Base-by-base conservation (phyloP, 2,113 vertebrate genomes). In the Piaya cayana region DNA sequence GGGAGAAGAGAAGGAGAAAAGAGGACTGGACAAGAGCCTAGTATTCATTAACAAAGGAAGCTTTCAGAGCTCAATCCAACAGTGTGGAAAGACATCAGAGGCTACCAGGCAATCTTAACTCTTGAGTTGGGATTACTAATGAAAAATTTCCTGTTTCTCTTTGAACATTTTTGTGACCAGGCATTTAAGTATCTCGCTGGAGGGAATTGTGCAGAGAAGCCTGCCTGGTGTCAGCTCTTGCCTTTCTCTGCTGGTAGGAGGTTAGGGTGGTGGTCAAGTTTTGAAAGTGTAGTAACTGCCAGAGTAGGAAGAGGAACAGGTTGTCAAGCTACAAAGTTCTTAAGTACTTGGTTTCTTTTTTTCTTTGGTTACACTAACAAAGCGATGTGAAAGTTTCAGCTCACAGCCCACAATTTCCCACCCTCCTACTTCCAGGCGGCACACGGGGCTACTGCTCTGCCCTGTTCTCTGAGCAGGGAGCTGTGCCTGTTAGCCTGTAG, bases 11-110 rank as follows among this genome's bases (percentile, higher is more conserved):
- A 76, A 83, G 87, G 90, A 90, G 71, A 92, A 95, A 84, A 84
- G 86, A 93, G 69, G 74, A 82, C 83, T 87, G 86, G 91, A 97
- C 96, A 95, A 96, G 92, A 92, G 96, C 95, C 86, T 92, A 92
- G 95, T 97, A 96, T 97, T 95, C 83, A 15, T 92, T 91, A 86
- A 97, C 95, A 97, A 96, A 97, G 91, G 64, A 96, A 84, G 91
- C 96, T 96, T 96, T 96, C 91, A 97, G 92, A 94, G 80, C 92
- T 82, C 83, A 70, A 95, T 91, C 70, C 70, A 88, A 62, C 69
- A 94, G 92, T 2, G 53, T 96, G 91, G 94, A 96, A 96, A 82
- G 91, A 91, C 81, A 95, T 94, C 77, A 84, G 95, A 93, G 64
- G 91, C 89, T 49, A 95, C 83, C 81, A 92, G 74, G 69, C 83